phyloP scores from a whole-genome alignment of 2,888 invertebrate species.

The Cosmopolites sordidus region DNA sequence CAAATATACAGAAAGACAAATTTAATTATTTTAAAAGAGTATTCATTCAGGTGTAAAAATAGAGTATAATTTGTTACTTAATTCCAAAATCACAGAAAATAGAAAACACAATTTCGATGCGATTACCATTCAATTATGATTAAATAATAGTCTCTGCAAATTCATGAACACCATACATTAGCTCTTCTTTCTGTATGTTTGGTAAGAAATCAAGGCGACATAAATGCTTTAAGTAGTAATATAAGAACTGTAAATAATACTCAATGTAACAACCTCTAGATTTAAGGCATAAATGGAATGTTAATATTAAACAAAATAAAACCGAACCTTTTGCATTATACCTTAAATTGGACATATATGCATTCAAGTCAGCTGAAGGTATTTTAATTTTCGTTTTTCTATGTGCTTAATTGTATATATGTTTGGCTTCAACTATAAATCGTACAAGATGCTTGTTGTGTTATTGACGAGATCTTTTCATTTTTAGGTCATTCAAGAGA shows the following conservation, averaged over 20 bases:
- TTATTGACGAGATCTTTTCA: not conserved
- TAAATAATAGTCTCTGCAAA: too few species aligned
- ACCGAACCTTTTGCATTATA: conserved; percentile 26
- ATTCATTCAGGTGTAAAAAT: too few species aligned
- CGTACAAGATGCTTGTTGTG: not conserved
- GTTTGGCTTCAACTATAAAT: not conserved
- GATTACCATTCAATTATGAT: too few species aligned
- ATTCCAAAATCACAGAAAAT: too few species aligned
- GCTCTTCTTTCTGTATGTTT: not conserved
- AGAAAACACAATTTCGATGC: too few species aligned
- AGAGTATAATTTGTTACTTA: too few species aligned
- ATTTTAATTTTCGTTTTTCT: not conserved
- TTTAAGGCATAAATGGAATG: conserved; percentile 35
- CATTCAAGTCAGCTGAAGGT: not conserved
- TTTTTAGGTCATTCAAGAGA: too few species aligned
- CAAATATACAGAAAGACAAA: not conserved
- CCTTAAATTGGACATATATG: conserved; percentile 23
- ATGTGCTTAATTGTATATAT: not conserved
- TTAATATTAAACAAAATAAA: conserved; percentile 31
- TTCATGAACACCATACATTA: not conserved
- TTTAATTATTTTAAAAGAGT: too few species aligned
- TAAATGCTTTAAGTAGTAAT: conserved; percentile 43
- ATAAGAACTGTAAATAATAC: conserved; percentile 40
- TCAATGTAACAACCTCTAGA: conserved; percentile 33
- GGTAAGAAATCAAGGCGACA: conserved; percentile 25